Evolutionary conservation across 2,888 invertebrate genomes (phyloP).

Genomic region (Spilarctia lutea): DNA sequence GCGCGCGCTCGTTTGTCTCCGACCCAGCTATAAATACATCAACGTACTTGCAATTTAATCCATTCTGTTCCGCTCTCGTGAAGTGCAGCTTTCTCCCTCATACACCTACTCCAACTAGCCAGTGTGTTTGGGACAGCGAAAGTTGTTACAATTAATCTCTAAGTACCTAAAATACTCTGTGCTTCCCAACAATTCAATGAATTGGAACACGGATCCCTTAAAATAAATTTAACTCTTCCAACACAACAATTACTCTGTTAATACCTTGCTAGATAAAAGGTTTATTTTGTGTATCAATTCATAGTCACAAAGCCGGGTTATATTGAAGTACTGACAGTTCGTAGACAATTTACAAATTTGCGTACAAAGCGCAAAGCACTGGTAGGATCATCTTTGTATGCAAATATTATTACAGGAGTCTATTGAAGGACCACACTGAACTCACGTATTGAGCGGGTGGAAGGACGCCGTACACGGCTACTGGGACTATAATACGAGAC

Average conservation of each 20-base stretch:
- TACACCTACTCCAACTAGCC: slow-evolving; percentile 54
- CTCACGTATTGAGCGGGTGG: slow-evolving; percentile 65
- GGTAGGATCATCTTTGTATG: slow-evolving; percentile 76
- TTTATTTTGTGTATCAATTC: slow-evolving; percentile 34
- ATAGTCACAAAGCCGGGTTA: slow-evolving; percentile 31
- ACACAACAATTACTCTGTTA: slow-evolving; percentile 23
- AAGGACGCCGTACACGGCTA: slow-evolving; percentile 53
- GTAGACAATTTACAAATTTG: slow-evolving; percentile 74
- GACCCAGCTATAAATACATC: slow-evolving; percentile 85
- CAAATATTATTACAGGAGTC: slow-evolving; percentile 79
- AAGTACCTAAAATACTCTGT: slow-evolving; percentile 54
- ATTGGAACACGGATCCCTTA: slow-evolving; percentile 61
- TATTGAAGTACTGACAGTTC: slow-evolving; percentile 60
- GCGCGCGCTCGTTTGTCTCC: slow-evolving; percentile 84
- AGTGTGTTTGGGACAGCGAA: slow-evolving; percentile 70
- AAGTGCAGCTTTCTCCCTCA: slow-evolving; percentile 63
- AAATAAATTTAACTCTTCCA: slow-evolving; percentile 41
- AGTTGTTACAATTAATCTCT: slow-evolving; percentile 77
- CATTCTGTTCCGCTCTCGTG: slow-evolving; percentile 79
- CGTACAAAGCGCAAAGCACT: slow-evolving; percentile 73
- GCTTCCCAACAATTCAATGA: slow-evolving; percentile 65
- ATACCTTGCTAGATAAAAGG: slow-evolving; percentile 37
- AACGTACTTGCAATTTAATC: slow-evolving; percentile 86
- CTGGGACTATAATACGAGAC: slow-evolving; percentile 65
- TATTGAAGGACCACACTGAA: slow-evolving; percentile 75